These are phyloP conservation scores for Scomber japonicus DNA, from an alignment of 2,113 vertebrate genomes.

Conservation along the genomic window DNA sequence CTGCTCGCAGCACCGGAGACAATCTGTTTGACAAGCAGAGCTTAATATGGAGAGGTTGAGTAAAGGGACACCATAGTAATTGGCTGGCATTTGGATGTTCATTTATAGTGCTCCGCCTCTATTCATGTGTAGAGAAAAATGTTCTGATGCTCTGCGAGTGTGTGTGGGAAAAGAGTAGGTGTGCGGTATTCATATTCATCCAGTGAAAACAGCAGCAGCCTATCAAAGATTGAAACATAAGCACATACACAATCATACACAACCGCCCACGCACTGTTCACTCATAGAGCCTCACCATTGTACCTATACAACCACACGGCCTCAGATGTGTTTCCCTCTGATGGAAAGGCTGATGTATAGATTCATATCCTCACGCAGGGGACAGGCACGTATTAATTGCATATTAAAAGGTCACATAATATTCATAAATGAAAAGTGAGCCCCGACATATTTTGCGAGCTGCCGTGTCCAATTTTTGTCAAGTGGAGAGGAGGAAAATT, in stretches of 20 bases:
- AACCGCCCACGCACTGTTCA: slow-evolving; percentile 58
- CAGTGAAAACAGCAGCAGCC: slow-evolving; percentile 65
- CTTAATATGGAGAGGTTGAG: slow-evolving; percentile 74
- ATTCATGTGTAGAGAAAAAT: slow-evolving; percentile 56
- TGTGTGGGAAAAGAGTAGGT: slow-evolving; percentile 74
- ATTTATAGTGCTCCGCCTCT: slow-evolving; percentile 60
- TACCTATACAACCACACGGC: slow-evolving; percentile 14
- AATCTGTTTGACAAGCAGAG: slow-evolving; percentile 75
- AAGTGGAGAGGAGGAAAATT: background rate
- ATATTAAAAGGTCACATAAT: slow-evolving; percentile 35
- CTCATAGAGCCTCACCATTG: slow-evolving; percentile 28
- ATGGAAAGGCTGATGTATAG: slow-evolving; percentile 28
- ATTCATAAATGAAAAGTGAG: slow-evolving; percentile 6
- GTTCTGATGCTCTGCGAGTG: slow-evolving; percentile 56
- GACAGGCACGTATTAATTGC: background rate
- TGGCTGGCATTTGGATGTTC: slow-evolving; percentile 70
- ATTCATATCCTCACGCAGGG: slow-evolving; percentile 9
- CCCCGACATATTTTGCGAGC: background rate
- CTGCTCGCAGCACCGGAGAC: slow-evolving; percentile 71
- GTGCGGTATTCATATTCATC: slow-evolving; percentile 71
- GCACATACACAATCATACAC: slow-evolving; percentile 59
- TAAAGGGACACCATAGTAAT: slow-evolving; percentile 68
- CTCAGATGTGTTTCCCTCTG: slow-evolving; percentile 27
- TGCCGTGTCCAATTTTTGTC: background rate
- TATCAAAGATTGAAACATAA: slow-evolving; percentile 60